phyloP scores from a whole-genome alignment of 1,140 invertebrate genomes.

The Panagrolaimus sp. region DNA sequence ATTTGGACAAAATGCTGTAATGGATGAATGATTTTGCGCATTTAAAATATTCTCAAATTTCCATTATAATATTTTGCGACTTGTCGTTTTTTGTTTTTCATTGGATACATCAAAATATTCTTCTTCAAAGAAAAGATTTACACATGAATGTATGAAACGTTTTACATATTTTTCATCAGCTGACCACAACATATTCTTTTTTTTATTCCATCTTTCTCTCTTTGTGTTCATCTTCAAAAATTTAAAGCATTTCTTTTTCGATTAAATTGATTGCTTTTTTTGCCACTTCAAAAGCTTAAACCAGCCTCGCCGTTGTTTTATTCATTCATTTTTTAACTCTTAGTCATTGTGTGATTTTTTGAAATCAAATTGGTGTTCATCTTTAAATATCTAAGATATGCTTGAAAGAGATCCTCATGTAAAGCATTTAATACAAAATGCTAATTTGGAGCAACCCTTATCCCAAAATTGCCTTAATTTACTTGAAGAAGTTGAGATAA shows the following conservation, averaged over 20 bases:
- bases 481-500: constrained; percentile 4
- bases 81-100: not conserved
- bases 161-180: constrained; percentile 6
- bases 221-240: constrained; percentile 3
- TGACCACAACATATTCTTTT: constrained; percentile 1
- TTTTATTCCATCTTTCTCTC: not conserved
- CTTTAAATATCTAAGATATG: not conserved
- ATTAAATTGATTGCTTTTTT: constrained; percentile 7
- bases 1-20: not conserved
- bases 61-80: not conserved
- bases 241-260: constrained; percentile 5
- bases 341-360: constrained; percentile 2
- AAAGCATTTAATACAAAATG: constrained; percentile 7
- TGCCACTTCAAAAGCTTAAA: not conserved
- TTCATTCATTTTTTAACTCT: not conserved
- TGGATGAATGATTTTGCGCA: not conserved
- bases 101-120: not conserved
- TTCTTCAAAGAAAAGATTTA: not conserved
- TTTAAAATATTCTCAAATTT: not conserved
- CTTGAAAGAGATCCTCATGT: constrained; percentile 14
- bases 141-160: not conserved
- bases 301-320: not conserved
- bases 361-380: not conserved
- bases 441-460: constrained; percentile 8
- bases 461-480: constrained; percentile 6